Base-by-base conservation (phyloP, 2,888 invertebrate genomes). In the Timema cristinae region DNA sequence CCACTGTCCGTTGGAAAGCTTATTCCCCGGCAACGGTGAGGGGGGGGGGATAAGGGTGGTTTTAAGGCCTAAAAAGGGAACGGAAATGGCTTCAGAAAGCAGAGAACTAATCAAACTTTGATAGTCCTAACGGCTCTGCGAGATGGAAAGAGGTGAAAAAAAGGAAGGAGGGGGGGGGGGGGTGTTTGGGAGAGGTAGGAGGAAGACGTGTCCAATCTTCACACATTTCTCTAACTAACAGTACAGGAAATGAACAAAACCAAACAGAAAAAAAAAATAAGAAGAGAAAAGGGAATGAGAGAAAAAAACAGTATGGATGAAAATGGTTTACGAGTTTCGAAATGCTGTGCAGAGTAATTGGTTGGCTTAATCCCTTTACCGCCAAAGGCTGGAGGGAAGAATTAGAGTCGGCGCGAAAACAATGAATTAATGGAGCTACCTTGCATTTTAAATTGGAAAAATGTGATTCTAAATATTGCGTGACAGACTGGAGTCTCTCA, bases 31-130 rank as follows among this genome's bases (percentile, higher is more conserved):
- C 56, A n/a, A n/a, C 54, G 56, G 50, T n/a, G 6, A 59, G 48
- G 61, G 63, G 68, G 67, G 8, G 52, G 16, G 67, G 49, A 67
- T 61, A 70, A 13, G 70, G n/a, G n/a, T 13, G 54, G 54, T 54
- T 11, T 11, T 11, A n/a, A n/a, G 54, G 11, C n/a, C n/a, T 54
- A n/a, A 13, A 13, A n/a, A n/a, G 54, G 54, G 48, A 48, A n/a
- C 49, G 69, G 70, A 70, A 70, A 70, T 52, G 69, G 72, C 66
- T 13, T 52, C 67, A 68, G 71, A 72, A 71, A 72, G 72, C 71
- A 68, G 71, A 67, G 73, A 75, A 75, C 75, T 75, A 75, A 75
- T 75, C 75, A 75, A 75, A 75, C 73, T 75, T 75, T 75, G 74
- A 75, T 75, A 75, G 74, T 74, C 75, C 71, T 72, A 72, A 74